These are phyloP conservation scores for Actenoides lindsayi DNA, from an alignment of 2,113 vertebrate genomes.

Conservation along the genomic window DNA sequence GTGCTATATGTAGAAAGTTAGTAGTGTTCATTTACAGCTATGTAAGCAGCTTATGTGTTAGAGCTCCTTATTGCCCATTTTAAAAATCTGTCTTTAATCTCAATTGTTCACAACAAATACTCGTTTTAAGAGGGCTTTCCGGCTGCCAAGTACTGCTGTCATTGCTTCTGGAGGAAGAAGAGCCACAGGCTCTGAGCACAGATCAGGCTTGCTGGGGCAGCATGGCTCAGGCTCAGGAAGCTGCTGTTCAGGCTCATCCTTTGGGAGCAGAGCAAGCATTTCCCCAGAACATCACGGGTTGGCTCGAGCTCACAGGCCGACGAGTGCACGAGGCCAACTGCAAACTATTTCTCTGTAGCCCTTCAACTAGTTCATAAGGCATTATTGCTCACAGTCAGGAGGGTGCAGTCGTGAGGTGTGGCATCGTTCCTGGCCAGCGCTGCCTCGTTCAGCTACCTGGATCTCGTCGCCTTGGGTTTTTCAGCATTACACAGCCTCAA, in stretches of 20 bases:
- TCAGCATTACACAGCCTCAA: constrained; percentile 9
- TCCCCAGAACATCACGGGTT: not conserved
- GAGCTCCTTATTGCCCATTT: not conserved
- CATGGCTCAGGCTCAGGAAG: not conserved
- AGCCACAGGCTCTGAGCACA: not conserved
- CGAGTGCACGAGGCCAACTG: not conserved
- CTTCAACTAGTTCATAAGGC: not conserved
- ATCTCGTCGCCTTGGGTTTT: constrained; percentile 38
- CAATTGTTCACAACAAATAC: not conserved
- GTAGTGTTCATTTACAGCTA: not conserved
- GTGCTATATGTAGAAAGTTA: not conserved
- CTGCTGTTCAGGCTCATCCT: not conserved
- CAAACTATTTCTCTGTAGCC: not conserved
- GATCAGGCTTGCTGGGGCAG: not conserved
- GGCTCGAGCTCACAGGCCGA: not conserved
- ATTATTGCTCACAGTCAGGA: not conserved
- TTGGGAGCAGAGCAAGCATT: not conserved
- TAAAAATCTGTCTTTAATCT: not conserved
- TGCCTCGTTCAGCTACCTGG: not conserved
- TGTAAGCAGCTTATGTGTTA: not conserved
- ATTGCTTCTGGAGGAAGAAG: not conserved
- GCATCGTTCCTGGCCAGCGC: not conserved
- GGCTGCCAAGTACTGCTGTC: not conserved
- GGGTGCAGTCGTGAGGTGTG: not conserved
- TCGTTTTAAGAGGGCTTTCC: not conserved